phyloP scores from a whole-genome alignment of 2,797 vertebrate species.

The Eidolon dupreanum region DNA sequence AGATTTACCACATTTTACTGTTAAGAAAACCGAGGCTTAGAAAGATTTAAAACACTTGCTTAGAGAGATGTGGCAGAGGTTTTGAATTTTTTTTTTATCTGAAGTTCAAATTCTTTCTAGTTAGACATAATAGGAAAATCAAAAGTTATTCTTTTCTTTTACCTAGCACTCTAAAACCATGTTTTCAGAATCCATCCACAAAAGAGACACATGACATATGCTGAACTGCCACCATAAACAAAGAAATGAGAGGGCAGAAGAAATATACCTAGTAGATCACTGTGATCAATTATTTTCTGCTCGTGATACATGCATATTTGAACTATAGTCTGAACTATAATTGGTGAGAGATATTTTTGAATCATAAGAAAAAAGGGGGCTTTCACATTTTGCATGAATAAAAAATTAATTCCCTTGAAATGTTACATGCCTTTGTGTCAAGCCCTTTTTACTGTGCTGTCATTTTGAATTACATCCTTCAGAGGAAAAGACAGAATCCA shows the following conservation, averaged over 20 bases:
- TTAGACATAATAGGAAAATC: background rate
- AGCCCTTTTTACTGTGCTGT: background rate
- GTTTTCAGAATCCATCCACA: background rate
- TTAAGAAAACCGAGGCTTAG: background rate
- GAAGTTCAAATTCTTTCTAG: background rate
- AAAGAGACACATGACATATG: background rate
- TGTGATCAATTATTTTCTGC: conserved; percentile 56
- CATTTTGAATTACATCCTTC: conserved; percentile 60
- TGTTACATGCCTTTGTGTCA: conserved; percentile 29
- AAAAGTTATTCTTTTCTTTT: background rate
- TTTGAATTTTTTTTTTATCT: background rate
- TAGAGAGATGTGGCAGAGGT: background rate
- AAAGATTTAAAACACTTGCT: background rate
- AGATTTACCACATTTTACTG: background rate
- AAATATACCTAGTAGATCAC: conserved; percentile 40
- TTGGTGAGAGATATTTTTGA: conserved; percentile 50
- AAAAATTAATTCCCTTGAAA: conserved; percentile 47
- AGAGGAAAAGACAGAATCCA: conserved; percentile 25
- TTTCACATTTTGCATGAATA: conserved; percentile 53
- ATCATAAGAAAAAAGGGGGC: conserved; percentile 26
- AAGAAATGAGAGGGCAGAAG: background rate
- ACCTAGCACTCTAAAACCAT: background rate
- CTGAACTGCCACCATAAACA: background rate
- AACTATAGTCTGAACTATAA: conserved; percentile 52
- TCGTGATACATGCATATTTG: conserved; percentile 65